Base-by-base conservation (phyloP, 2,797 vertebrate species). In the Pangasius macronema region DNA sequence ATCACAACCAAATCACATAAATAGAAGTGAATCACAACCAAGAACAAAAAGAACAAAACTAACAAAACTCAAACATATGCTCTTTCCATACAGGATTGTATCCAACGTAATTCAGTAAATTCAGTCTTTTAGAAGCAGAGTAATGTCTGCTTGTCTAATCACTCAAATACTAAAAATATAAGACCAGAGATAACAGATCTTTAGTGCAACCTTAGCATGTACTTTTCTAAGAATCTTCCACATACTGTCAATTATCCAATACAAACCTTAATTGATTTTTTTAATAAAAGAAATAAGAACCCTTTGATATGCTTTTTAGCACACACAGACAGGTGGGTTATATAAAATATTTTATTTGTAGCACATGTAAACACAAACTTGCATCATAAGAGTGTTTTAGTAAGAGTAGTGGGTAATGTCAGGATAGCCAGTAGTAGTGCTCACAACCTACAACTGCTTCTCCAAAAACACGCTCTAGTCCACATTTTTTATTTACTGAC, bases 271-370 rank as follows among this genome's bases (percentile, higher is more conserved):
- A 36, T 4, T 2, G 6, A 76, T n/a, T 53, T n/a, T n/a, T 77
- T 77, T 77, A 8, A 76, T 49, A 46, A 49, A 46, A 73, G 11
- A 3, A 49, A 18, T 53, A 77, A 55, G 7, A 51, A 51, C 24
- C 39, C 4, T 27, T 70, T 24, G 7, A 72, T 33, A 18, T 18
- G 42, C 5, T n/a, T 42, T 61, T 27, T 61, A 57, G 51, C 18
- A 11, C 22, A 61, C 22, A 51, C 14, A 83, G 27, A 67, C 61
- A 82, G 16, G 20, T n/a, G 39, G 8, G 39, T 30, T 9, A 67
- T 63, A 82, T 51, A 67, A 82, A 82, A 65, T 51, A 51, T 67
- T 83, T 65, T 83, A 83, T 51, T 51, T 83, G 42, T 13, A 30
- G 42, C n/a, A 67, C 16, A 30, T 14, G 63, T 22, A 65, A 65